These are phyloP conservation scores for Spongilla lacustris DNA, from an alignment of 37 sponge, comb jelly and placozoan genomes.

Conservation along the genomic window DNA sequence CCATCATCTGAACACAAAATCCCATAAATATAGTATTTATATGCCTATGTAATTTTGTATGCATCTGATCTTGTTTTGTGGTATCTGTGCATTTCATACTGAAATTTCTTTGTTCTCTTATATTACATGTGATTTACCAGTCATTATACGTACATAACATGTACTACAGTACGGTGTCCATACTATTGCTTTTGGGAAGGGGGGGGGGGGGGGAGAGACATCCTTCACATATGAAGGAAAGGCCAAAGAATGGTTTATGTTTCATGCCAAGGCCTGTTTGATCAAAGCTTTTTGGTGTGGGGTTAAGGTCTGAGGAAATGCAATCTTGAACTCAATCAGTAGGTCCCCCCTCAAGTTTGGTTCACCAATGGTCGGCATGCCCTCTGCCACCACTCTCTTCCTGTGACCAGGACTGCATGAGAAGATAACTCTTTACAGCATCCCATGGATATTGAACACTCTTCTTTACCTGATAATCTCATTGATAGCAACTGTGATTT, in stretches of 20 bases:
- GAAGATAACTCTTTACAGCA: neutral
- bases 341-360: conserved; percentile 80
- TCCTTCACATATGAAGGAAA: neutral
- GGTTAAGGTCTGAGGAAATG: conserved; percentile 78
- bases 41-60: too few relatives aligned
- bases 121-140: too few relatives aligned
- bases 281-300: conserved; percentile 80
- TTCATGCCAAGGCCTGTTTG: conserved; percentile 59
- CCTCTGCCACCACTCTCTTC: conserved; percentile 87
- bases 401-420: conserved; percentile 64
- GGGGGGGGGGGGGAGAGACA: neutral
- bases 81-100: too few relatives aligned
- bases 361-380: conserved; percentile 81
- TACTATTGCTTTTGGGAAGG: too few relatives aligned
- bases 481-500: conserved; percentile 84
- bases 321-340: conserved; percentile 77
- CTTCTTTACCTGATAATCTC: conserved; percentile 83
- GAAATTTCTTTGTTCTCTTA: too few relatives aligned
- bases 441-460: neutral
- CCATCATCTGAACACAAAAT: conserved; percentile 53
- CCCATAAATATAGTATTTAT: too few relatives aligned
- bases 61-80: too few relatives aligned
- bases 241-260: too few relatives aligned
- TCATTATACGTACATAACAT: too few relatives aligned
- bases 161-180: too few relatives aligned